Base-by-base conservation (phyloP, 2,797 vertebrate genomes). In the Atherinosoma microstoma region DNA sequence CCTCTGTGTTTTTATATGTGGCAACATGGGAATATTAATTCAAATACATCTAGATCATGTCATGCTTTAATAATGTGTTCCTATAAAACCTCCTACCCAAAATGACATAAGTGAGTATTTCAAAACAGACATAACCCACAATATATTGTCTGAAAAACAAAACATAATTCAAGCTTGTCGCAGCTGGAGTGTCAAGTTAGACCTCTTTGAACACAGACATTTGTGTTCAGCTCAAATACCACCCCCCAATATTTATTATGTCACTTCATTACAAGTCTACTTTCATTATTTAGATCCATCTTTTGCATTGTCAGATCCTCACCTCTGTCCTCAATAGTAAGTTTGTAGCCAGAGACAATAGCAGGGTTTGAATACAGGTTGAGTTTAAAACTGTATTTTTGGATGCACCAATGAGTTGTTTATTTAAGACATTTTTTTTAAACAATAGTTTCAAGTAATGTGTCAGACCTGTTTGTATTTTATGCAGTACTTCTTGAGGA, bases 1-100 rank as follows among this genome's bases (percentile, higher is more conserved):
- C 75, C 77, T 72, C 70, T 42, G 30, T 34, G 20, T 47, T 69
- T 56, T 29, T 67, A 66, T 77, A 58, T 73, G 73, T 70, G 36
- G 27, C 45, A 30, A 53, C 71, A 79, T 75, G 76, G 65, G 72
- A 76, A 70, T 40, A 47, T 32, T 38, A 51, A 70, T 57, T 42
- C 59, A 64, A 58, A 51, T 56, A 65, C 27, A 76, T 80, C 64
- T 42, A 45, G 20, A 58, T 5, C 3, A 51, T 73, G 58, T 79
- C 68, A 80, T 54, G 70, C 51, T 54, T 8, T 60, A 64, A 70
- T 78, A 75, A 79, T 68, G 4, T 29, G 27, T 67, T 56, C 29
- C 58, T 15, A 8, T 59, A 40, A 47, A 77, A 59, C 42, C 16
- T 22, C 66, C 22, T 54, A 27, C 20, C 35, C 60, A 64, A 64